Conservation (phyloP, 2,888 invertebrate genomes). For the Lordiphosa andalusiaca region DNA sequence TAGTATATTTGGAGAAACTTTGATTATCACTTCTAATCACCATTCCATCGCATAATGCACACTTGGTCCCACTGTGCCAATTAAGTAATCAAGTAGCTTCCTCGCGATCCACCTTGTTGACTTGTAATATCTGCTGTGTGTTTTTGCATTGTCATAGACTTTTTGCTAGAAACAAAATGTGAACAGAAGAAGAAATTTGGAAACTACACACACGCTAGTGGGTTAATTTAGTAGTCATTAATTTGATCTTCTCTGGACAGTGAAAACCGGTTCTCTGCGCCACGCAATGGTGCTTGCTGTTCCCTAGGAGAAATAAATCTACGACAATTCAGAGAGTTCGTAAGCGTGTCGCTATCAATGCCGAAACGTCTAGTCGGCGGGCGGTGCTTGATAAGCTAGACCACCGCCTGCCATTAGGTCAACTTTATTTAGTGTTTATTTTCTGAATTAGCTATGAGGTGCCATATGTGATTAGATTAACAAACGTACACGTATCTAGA, state of each 20-base stretch:
- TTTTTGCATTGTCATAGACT: constrained; percentile 29
- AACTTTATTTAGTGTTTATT: constrained; percentile 17
- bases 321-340: background rate
- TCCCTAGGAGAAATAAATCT: too few relatives aligned
- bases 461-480: background rate
- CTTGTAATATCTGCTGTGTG: constrained; percentile 10
- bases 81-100: constrained; percentile 1
- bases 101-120: background rate
- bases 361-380: constrained; percentile 8
- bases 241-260: background rate
- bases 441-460: constrained; percentile 1
- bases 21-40: background rate
- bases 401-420: constrained; percentile 30
- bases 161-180: constrained; percentile 13
- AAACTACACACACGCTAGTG: constrained; percentile 9
- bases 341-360: background rate
- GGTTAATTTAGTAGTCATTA: constrained; percentile 14
- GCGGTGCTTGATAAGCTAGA: constrained; percentile 25
- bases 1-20: too few relatives aligned
- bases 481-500: background rate
- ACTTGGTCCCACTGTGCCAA: constrained; percentile 1
- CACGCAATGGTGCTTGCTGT: constrained; percentile 5
- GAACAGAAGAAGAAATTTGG: constrained; percentile 13
- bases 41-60: background rate
- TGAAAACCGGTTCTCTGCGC: constrained; percentile 10